These are phyloP conservation scores for Brachypterus glaber DNA, from an alignment of 2,888 invertebrate genomes.

Conservation along the genomic window DNA sequence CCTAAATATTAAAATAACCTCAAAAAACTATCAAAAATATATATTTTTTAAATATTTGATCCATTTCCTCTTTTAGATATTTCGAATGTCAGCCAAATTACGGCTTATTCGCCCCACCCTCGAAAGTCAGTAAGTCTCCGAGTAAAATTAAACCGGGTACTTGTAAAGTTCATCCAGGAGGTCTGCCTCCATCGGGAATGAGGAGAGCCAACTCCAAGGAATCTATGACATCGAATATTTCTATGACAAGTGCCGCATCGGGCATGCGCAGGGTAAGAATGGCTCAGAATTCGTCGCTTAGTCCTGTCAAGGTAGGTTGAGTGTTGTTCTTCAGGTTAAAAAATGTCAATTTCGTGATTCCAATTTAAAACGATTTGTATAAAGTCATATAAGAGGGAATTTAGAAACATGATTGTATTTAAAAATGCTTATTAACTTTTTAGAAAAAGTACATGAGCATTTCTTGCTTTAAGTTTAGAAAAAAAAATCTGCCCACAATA, in stretches of 20 bases:
- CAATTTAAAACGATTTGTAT: too few relatives aligned
- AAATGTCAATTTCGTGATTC: too few relatives aligned
- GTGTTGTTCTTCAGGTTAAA: too few relatives aligned
- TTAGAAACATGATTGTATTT: too few relatives aligned
- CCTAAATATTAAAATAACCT: neutral
- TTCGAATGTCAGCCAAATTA: constrained; percentile 85
- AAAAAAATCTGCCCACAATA: too few relatives aligned
- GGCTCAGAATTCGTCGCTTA: constrained; percentile 62
- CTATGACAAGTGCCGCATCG: constrained; percentile 36
- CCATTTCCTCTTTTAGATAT: constrained; percentile 57
- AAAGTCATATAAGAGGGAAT: too few relatives aligned
- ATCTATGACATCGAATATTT: constrained; percentile 58
- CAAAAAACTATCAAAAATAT: neutral
- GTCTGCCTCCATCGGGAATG: constrained; percentile 42
- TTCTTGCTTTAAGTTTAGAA: too few relatives aligned
- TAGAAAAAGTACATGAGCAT: too few relatives aligned
- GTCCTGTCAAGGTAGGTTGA: constrained; percentile 51
- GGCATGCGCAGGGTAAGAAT: constrained; percentile 63
- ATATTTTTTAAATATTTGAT: neutral
- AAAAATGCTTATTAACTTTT: too few relatives aligned
- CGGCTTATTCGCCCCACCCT: constrained; percentile 87
- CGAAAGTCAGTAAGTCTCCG: constrained; percentile 82
- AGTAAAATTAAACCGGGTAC: constrained; percentile 57
- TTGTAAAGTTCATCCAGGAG: constrained; percentile 50
- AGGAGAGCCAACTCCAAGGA: constrained; percentile 75